These are phyloP conservation scores for Sander vitreus DNA, from an alignment of 2,113 vertebrate species.

Conservation along the genomic window DNA sequence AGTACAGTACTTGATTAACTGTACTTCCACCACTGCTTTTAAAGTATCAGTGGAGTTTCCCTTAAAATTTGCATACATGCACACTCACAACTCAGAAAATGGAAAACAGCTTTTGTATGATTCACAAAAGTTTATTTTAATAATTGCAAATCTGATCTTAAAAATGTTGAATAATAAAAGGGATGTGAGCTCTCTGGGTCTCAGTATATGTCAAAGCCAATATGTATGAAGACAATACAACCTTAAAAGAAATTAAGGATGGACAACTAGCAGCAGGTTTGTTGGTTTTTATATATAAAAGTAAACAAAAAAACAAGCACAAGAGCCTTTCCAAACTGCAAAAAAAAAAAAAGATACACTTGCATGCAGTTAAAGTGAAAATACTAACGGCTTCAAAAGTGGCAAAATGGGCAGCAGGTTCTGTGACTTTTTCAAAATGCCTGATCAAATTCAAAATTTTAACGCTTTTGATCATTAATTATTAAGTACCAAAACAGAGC, in stretches of 20 bases:
- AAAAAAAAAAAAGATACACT: constrained; percentile 36
- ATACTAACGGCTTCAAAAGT: constrained; percentile 47
- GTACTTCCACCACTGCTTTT: not conserved
- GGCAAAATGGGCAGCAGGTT: constrained; percentile 35
- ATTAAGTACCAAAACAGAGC: constrained; percentile 26
- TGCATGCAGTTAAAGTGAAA: constrained; percentile 68
- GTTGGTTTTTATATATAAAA: constrained; percentile 41
- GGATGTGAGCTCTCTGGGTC: constrained; percentile 57
- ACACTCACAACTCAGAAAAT: constrained; percentile 3
- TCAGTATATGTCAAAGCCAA: constrained; percentile 59
- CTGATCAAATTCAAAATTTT: constrained; percentile 1
- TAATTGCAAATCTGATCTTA: constrained; percentile 80
- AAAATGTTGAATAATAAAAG: constrained; percentile 80
- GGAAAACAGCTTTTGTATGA: constrained; percentile 15
- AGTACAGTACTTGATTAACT: not conserved
- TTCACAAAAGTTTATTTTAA: constrained; percentile 81
- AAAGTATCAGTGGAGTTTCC: too few relatives aligned
- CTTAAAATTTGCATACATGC: not conserved
- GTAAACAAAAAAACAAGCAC: constrained; percentile 58
- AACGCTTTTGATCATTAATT: constrained; percentile 18
- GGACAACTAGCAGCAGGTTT: constrained; percentile 76
- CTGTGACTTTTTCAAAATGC: not conserved
- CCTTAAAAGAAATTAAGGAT: constrained; percentile 65
- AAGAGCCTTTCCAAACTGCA: constrained; percentile 38
- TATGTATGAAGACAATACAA: constrained; percentile 63